These are phyloP conservation scores for Microtus obscurus DNA, from an alignment of 2,797 vertebrate genomes.

Conservation along the genomic window DNA sequence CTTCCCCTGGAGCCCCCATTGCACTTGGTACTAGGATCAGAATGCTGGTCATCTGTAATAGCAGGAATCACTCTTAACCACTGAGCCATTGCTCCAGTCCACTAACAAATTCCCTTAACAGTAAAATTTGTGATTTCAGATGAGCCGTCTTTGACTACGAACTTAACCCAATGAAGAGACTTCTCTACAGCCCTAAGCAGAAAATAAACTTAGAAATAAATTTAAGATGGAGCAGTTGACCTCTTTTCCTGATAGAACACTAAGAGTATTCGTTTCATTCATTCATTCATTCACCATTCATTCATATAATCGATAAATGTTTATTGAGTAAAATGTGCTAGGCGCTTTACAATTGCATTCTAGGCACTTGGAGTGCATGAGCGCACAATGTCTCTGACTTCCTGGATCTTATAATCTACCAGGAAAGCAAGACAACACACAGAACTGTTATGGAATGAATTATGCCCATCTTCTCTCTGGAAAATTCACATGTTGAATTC, in stretches of 20 bases:
- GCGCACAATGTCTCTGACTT: neutral
- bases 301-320: neutral
- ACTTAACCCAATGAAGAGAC: neutral
- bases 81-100: too few species aligned
- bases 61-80: neutral
- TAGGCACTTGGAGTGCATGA: neutral
- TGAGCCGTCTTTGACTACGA: neutral
- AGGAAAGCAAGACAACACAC: neutral
- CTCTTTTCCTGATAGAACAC: neutral
- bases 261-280: neutral
- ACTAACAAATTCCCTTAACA: neutral
- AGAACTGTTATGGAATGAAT: neutral
- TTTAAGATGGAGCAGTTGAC: neutral
- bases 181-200: neutral
- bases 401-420: neutral
- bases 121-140: neutral
- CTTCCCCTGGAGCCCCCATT: neutral
- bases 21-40: neutral
- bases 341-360: too few species aligned
- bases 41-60: neutral
- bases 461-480: neutral
- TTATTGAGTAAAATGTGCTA: neutral
- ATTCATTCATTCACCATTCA: neutral
- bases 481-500: neutral
- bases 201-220: neutral